Evolutionary conservation across 2,113 vertebrate genomes (phyloP).

Genomic region (Austrofundulus limnaeus): DNA sequence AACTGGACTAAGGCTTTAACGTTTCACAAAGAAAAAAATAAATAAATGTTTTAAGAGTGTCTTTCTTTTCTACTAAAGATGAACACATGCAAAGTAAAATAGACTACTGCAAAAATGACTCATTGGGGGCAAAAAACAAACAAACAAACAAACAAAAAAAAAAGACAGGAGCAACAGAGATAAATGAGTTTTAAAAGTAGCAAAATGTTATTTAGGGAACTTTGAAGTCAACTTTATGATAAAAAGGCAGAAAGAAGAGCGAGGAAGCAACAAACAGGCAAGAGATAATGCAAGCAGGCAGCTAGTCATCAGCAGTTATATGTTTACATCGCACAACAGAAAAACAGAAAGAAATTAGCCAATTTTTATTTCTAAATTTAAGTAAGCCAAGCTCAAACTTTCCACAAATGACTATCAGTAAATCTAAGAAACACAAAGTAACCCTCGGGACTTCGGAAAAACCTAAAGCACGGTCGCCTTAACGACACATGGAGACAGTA

Average conservation of each 20-base stretch:
- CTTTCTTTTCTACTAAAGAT: slow-evolving; percentile 44
- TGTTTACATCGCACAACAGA: slow-evolving; percentile 18
- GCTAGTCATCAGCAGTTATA: slow-evolving; percentile 30
- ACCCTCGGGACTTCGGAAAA: slow-evolving; percentile 26
- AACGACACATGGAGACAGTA: slow-evolving; percentile 49
- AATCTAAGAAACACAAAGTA: slow-evolving; percentile 30
- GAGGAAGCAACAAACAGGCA: slow-evolving; percentile 39
- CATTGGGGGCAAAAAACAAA: no score
- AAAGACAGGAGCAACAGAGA: no score
- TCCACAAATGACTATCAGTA: slow-evolving; percentile 18
- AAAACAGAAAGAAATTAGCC: neutral
- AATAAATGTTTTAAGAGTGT: slow-evolving; percentile 61
- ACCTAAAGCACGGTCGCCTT: slow-evolving; percentile 26
- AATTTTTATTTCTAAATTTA: slow-evolving; percentile 13
- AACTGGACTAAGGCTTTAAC: slow-evolving; percentile 70
- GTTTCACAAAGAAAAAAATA: slow-evolving; percentile 20
- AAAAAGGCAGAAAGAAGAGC: slow-evolving; percentile 4
- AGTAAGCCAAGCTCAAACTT: slow-evolving; percentile 28
- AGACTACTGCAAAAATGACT: slow-evolving; percentile 34
- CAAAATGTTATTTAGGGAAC: neutral
- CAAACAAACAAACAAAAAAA: neutral
- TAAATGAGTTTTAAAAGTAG: no score
- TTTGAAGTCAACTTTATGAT: slow-evolving; percentile 3
- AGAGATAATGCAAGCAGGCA: slow-evolving; percentile 42
- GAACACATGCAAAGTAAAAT: slow-evolving; percentile 80